Evolutionary conservation across 2,888 invertebrate species (phyloP).

Genomic region (Erebia aethiops): DNA sequence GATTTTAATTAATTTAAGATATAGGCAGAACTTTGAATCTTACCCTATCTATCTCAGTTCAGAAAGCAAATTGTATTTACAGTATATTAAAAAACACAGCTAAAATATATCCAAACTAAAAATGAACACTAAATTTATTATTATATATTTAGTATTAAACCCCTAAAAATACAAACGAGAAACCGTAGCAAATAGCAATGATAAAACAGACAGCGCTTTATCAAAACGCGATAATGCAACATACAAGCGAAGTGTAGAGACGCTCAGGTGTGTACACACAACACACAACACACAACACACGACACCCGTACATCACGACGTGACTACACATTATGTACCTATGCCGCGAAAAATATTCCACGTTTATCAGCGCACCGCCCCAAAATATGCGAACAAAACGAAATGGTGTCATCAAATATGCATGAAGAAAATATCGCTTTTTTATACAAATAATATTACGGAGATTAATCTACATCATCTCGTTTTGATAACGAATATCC

Average conservation of each 20-base stretch:
- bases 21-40: too few relatives aligned
- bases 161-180: too few relatives aligned
- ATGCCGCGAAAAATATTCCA: slow-evolving; percentile 1
- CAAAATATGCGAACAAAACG: slow-evolving; percentile 18
- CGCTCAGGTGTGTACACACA: neutral
- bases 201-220: neutral
- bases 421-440: slow-evolving; percentile 6
- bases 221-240: neutral
- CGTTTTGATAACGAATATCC: neutral
- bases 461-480: slow-evolving; percentile 13
- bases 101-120: too few relatives aligned
- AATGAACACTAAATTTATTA: too few relatives aligned
- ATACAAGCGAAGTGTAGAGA: neutral
- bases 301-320: neutral
- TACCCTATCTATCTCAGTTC: too few relatives aligned
- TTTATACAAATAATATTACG: slow-evolving; percentile 7
- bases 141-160: too few relatives aligned
- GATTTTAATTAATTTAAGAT: neutral
- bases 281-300: neutral
- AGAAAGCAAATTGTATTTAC: too few relatives aligned
- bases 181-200: neutral
- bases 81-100: too few relatives aligned
- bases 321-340: slow-evolving; percentile 8
- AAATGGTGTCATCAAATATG: slow-evolving; percentile 19
- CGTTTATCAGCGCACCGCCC: slow-evolving; percentile 5